Base-by-base conservation (phyloP, 2,888 invertebrate genomes). In the Sinopyrophorus schimmeli region DNA sequence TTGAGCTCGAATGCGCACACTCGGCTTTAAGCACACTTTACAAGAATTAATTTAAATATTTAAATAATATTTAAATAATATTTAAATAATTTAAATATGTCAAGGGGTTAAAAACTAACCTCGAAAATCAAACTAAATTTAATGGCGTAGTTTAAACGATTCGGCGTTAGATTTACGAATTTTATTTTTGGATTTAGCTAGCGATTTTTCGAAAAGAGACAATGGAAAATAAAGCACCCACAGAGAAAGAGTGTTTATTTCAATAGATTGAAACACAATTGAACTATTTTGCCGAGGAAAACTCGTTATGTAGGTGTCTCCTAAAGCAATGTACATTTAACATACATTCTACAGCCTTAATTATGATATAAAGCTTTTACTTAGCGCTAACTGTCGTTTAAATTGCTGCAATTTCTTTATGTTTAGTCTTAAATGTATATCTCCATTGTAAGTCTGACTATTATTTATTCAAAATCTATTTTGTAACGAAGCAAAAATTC, bases 291-390 rank as follows among this genome's bases (percentile, higher is more conserved):
- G 26, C 23, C 17, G 27, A n/a, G 23, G 10, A 35, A 37, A 23
- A 38, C 26, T n/a, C 17, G 4, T 5, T 26, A 41, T 16, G 47
- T 47, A 47, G 47, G 47, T 39, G 47, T 47, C 21, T 23, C 14
- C 31, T 21, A 18, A 24, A 26, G 24, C 32, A 47, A 47, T 20
- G 17, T 47, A 32, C 31, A 27, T 47, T 38, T 31, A 39, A 27
- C 39, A 47, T 21, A 34, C 47, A 39, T 54, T 51, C 51, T 46
- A 28, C 46, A 23, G 20, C 38, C 32, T 51, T 54, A 54, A 54
- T 54, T 51, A 54, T 54, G 51, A 54, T 46, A 48, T 54, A 54
- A 24, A 40, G 32, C 23, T 43, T 44, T 47, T 47, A 43, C 40
- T 39, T 43, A 43, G 28, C 39, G 28, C 38, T 52, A 47, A 47